phyloP scores from a whole-genome alignment of 2,888 invertebrate species.

The Frankliniella intonsa region DNA sequence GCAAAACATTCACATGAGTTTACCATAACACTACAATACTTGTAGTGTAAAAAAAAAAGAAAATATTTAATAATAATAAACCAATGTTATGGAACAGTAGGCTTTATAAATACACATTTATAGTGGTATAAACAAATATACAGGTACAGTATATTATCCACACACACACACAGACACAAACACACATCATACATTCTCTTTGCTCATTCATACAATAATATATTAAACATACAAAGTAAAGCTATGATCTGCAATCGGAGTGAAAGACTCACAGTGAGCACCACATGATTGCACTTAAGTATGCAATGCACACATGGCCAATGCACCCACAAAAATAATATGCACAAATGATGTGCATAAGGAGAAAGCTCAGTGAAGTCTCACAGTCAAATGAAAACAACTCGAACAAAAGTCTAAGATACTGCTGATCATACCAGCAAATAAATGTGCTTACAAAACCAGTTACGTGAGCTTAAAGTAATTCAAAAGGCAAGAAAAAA shows the following conservation, averaged over 20 bases:
- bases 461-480: constrained; percentile 23
- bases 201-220: constrained; percentile 14
- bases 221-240: constrained; percentile 16
- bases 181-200: neutral
- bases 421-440: constrained; percentile 6
- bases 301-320: constrained; percentile 16
- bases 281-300: constrained; percentile 5
- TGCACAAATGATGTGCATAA: constrained; percentile 18
- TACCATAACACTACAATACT: neutral
- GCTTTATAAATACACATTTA: constrained; percentile 14
- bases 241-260: constrained; percentile 17
- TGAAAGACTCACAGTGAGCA: constrained; percentile 19
- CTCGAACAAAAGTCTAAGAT: neutral
- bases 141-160: constrained; percentile 18
- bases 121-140: constrained; percentile 23
- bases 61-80: neutral
- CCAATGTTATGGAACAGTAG: constrained; percentile 11
- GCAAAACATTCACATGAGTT: constrained; percentile 23
- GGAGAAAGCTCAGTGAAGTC: constrained; percentile 6
- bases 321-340: constrained; percentile 20
- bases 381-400: constrained; percentile 27
- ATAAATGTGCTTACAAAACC: constrained; percentile 20
- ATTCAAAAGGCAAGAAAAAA: constrained; percentile 25
- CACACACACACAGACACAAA: constrained; percentile 7
- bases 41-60: neutral